These are phyloP conservation scores for Pachyramphus minor DNA, from an alignment of 2,113 vertebrate genomes.

Conservation along the genomic window DNA sequence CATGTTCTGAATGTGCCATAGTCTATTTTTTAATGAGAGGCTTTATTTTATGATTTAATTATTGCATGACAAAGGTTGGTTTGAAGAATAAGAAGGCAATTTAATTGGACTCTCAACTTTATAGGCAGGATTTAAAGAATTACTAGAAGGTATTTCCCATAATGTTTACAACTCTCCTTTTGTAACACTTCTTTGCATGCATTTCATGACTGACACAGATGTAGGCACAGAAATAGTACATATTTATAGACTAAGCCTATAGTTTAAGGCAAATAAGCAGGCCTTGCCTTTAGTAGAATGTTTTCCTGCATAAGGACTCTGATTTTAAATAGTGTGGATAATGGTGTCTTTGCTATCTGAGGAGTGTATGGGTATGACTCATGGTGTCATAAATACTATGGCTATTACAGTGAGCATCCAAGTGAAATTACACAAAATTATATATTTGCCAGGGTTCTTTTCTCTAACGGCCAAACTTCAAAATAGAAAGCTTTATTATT, in stretches of 20 bases:
- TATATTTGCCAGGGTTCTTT: constrained; percentile 59
- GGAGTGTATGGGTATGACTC: constrained; percentile 53
- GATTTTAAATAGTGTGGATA: constrained; percentile 32
- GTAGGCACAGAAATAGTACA: background rate
- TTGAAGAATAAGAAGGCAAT: background rate
- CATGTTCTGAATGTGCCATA: background rate
- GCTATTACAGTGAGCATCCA: constrained; percentile 56
- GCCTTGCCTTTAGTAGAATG: background rate
- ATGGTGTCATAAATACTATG: constrained; percentile 59
- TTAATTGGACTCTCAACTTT: background rate
- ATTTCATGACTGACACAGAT: background rate
- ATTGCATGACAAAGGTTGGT: background rate
- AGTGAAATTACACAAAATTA: constrained; percentile 67
- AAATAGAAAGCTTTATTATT: constrained; percentile 58
- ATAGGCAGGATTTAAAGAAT: background rate
- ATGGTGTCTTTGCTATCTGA: constrained; percentile 43
- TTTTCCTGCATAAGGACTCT: background rate
- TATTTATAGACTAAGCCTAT: background rate
- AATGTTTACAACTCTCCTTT: background rate
- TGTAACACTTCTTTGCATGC: background rate
- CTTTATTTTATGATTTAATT: constrained; percentile 15
- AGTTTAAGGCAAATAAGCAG: constrained; percentile 8
- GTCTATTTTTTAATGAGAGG: background rate
- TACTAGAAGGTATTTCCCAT: background rate
- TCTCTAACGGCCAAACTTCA: constrained; percentile 58